These are phyloP conservation scores for Acipenser oxyrinchus DNA, from an alignment of 2,797 vertebrate species.

Conservation along the genomic window DNA sequence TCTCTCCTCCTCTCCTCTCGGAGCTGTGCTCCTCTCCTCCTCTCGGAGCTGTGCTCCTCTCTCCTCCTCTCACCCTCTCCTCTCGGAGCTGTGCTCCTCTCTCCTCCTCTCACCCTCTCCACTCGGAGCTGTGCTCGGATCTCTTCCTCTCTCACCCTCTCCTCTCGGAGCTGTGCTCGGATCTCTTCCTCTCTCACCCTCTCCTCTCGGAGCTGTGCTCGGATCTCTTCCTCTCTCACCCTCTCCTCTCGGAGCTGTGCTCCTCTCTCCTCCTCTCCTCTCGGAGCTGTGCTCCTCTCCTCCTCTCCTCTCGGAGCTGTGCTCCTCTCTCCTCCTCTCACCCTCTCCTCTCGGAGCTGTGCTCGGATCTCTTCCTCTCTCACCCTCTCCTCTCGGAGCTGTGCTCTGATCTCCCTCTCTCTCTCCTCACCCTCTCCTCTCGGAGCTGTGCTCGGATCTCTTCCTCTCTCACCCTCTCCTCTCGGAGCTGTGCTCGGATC, in stretches of 20 bases:
- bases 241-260: constrained; percentile 20
- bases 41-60: constrained; percentile 38
- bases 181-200: constrained; percentile 42
- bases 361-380: constrained; percentile 13
- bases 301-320: constrained; percentile 33
- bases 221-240: constrained; percentile 32
- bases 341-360: no score
- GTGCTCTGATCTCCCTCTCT: no score
- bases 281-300: no score
- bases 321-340: constrained; percentile 23
- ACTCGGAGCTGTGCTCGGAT: constrained; percentile 43
- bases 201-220: constrained; percentile 47
- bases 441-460: no score
- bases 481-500: no score
- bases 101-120: constrained; percentile 32
- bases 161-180: no score
- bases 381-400: constrained; percentile 35
- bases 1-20: constrained; percentile 33
- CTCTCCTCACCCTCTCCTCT: no score
- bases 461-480: neutral
- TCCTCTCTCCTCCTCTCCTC: constrained; percentile 20
- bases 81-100: no score
- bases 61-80: neutral
- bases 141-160: neutral
- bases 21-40: constrained; percentile 31